Base-by-base conservation (phyloP, 53 echinoderm and acorn worm genomes). In the Astropecten irregularis region DNA sequence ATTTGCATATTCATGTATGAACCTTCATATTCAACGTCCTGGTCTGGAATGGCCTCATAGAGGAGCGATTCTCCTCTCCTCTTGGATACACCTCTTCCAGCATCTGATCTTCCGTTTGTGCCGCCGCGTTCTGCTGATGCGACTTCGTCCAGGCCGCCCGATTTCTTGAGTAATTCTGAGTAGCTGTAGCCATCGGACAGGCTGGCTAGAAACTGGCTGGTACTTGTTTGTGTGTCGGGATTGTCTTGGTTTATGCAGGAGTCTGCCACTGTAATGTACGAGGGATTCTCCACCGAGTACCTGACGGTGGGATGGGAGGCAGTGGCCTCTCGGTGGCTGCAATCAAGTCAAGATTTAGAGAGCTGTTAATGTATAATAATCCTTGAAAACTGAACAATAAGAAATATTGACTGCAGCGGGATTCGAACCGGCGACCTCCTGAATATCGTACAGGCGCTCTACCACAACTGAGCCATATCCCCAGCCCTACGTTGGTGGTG, bases 11-110 rank as follows among this genome's bases (percentile, higher is more conserved):
- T 42, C 51, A 20, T 18, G 33, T 61, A 46, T 33, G 79, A 79
- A 47, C 61, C 42, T 61, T 62, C 62, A 79, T 79, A 61, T 2
- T 36, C 79, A 2, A n/a, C 61, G 5, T 29, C 61, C 13, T 79
- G 60, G 14, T 79, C 79, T 0, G 79, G 79, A 28, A 79, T 79
- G 61, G 60, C 79, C 9, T 46, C 33, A n/a, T 79, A 79, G 1
- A 79, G 79, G 18, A 25, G 46, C 28, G 61, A 58, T 32, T 77
- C 77, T 28, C 46, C 59, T 16, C 77, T n/a, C 3, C 68, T 42
- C 27, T 21, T 68, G 3, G 23, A 13, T 3, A 49, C 32, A 3
- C 1, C 60, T 15, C 32, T 15, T 15, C 15, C 30, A 1, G 54
- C 19, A 54, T 54, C 54, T 16, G 3, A n/a, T 11, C 26, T n/a